Conservation (phyloP, 1,140 invertebrate genomes). For the Bilobella aurantiaca region DNA sequence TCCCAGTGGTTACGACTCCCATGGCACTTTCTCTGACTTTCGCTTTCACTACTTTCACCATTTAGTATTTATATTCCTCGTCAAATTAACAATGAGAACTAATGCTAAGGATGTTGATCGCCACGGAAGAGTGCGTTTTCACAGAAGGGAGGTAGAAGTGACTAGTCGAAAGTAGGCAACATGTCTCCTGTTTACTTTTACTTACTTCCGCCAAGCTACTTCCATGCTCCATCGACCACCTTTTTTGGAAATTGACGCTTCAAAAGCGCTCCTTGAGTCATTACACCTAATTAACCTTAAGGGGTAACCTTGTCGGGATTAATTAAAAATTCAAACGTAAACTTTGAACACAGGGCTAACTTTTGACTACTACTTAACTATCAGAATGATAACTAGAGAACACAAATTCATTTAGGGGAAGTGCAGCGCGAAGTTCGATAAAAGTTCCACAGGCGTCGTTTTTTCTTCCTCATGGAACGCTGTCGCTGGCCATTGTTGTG, state of each 20-base stretch:
- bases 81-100: neutral
- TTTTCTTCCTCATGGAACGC: too few species aligned
- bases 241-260: neutral
- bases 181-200: neutral
- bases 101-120: neutral
- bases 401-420: too few species aligned
- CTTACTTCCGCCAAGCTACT: neutral
- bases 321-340: constrained; percentile 1
- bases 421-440: too few species aligned
- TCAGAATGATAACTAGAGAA: too few species aligned
- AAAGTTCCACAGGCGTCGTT: too few species aligned
- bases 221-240: neutral
- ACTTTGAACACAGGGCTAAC: neutral
- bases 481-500: too few species aligned
- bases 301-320: neutral
- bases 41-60: too few species aligned
- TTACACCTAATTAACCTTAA: constrained; percentile 6
- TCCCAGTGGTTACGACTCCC: neutral
- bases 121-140: neutral
- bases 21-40: neutral
- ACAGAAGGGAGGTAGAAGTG: neutral
- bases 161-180: neutral
- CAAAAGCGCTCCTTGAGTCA: neutral
- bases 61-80: too few species aligned
- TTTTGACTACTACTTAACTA: too few species aligned